Base-by-base conservation (phyloP, 2,113 vertebrate species). In the Poeciliopsis occidentalis region DNA sequence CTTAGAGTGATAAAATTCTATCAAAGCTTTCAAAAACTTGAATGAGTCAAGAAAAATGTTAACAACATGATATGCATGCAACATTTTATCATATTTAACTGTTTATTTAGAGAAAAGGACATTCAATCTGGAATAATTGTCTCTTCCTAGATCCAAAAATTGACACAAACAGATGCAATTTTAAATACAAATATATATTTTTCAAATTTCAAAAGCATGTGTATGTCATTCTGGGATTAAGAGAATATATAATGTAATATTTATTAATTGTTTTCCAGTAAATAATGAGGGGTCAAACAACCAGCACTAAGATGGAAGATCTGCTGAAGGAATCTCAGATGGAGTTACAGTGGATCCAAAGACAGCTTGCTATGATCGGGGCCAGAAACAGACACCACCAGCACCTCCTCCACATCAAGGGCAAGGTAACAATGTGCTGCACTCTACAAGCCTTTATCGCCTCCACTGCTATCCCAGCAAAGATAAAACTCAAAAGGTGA, bases 331-430 rank as follows among this genome's bases (percentile, higher is more conserved):
- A 90, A 41, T 93, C 95, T 71, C 94, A 94, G 89, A 79, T 88
- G 22, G 95, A 95, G 80, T 89, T 95, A 73, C 79, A 94, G 76
- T 94, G 94, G 94, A 95, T 96, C 32, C 94, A 94, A 92, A 93
- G 93, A 65, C 93, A 93, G 76, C 81, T 94, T 76, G 93, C 92
- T 67, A 86, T 94, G 78, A 90, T 94, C 65, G 78, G 87, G 64
- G 66, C 73, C 39, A 92, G 94, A 69, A 89, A 91, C 32, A 5
- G 89, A 0, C 44, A 63, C n/a, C 92, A 83, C 61, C 91, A 87
- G 61, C 85, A 84, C 65, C 70, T 83, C 64, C 70, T 84, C 30
- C 85, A 88, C 70, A 72, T 87, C 47, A 84, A 91, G 64, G 77
- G 76, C 73, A 94, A 94, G 95, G 95, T 96, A 87, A 81, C 22